These are phyloP conservation scores for Centropyge bicolor DNA, from an alignment of 2,797 vertebrate genomes.

Conservation along the genomic window DNA sequence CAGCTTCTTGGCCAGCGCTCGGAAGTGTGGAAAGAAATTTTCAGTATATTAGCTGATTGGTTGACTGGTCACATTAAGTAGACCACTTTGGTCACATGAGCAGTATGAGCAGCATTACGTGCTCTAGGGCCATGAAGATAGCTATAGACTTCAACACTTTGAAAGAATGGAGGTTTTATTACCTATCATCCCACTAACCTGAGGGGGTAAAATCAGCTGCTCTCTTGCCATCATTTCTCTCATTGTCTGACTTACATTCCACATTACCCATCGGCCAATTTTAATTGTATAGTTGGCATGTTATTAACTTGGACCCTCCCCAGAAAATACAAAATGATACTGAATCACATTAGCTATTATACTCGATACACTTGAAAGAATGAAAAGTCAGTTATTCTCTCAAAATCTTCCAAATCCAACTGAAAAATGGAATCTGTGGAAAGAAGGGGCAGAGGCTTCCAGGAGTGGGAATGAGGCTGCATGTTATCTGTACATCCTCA, in stretches of 20 bases:
- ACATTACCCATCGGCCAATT: conserved; percentile 22
- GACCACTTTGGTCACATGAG: conserved; percentile 19
- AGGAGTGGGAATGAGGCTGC: background rate
- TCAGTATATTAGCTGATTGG: conserved; percentile 8
- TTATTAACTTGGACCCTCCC: conserved; percentile 17
- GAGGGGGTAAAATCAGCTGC: background rate
- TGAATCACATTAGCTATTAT: conserved; percentile 22
- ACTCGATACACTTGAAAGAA: conserved; percentile 9
- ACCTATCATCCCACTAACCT: conserved; percentile 13
- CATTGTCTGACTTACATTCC: conserved; percentile 37
- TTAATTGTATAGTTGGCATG: conserved; percentile 36
- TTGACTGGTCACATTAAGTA: conserved; percentile 21
- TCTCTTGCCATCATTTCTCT: conserved; percentile 14
- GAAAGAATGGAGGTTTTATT: conserved; percentile 30
- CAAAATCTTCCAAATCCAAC: background rate
- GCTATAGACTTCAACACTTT: conserved; percentile 1
- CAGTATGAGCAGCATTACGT: background rate
- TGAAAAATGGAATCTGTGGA: background rate
- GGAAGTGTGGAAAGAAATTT: background rate
- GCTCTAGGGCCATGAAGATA: background rate
- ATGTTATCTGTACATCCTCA: background rate
- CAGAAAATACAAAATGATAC: conserved; percentile 29
- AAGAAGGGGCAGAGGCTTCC: background rate
- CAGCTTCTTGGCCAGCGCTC: conserved; percentile 32
- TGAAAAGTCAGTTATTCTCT: background rate